Conservation (phyloP, 2,888 invertebrate species). For the Falcaria lacertinaria region DNA sequence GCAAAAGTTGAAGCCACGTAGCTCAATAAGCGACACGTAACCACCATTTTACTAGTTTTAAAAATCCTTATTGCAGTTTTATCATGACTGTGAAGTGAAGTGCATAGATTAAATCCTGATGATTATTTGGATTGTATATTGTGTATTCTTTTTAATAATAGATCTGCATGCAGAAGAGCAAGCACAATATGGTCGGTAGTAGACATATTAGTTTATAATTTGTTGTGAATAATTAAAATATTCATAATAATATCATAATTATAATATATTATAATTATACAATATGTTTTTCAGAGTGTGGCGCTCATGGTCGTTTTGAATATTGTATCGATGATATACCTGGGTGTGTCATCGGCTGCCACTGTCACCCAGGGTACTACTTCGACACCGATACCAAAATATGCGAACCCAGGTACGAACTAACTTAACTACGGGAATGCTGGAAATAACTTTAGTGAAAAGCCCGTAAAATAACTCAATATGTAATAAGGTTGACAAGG, state of each 20-base stretch:
- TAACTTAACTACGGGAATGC: constrained; percentile 3
- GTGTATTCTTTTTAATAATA: background rate
- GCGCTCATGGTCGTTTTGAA: constrained; percentile 63
- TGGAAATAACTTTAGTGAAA: too few relatives aligned
- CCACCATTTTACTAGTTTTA: too few relatives aligned
- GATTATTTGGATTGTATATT: background rate
- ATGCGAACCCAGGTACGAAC: constrained; percentile 72
- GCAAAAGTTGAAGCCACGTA: background rate
- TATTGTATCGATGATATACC: constrained; percentile 64
- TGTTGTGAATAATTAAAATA: background rate
- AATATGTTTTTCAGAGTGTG: constrained; percentile 65
- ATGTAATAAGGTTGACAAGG: too few relatives aligned
- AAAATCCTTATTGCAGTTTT: too few relatives aligned
- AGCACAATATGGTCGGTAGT: constrained; percentile 2
- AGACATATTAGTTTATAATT: constrained; percentile 8
- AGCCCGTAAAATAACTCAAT: too few relatives aligned
- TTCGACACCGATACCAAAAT: constrained; percentile 69
- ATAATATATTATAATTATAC: too few relatives aligned
- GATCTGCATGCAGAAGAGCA: background rate
- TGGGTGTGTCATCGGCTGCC: constrained; percentile 69
- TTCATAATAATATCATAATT: too few relatives aligned
- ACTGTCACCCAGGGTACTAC: constrained; percentile 69
- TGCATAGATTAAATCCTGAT: background rate
- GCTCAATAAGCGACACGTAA: too few relatives aligned
- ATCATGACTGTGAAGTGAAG: background rate